Conservation (phyloP, 1,140 invertebrate genomes). For the Dreissena rostriformis region DNA sequence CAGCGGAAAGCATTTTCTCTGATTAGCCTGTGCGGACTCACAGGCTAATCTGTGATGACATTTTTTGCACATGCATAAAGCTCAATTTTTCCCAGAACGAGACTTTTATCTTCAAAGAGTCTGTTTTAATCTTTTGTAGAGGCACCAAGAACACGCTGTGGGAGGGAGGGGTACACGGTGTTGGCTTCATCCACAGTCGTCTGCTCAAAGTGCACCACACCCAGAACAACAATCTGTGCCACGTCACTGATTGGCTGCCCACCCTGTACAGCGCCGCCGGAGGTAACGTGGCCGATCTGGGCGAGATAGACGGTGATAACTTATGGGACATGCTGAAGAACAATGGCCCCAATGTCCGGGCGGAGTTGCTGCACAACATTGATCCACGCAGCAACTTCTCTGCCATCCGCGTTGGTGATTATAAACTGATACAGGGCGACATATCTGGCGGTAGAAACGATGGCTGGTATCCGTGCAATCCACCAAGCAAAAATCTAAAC, state of each 20-base stretch:
- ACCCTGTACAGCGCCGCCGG: constrained; percentile 85
- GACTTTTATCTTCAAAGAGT: too few relatives aligned
- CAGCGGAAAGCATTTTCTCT: too few relatives aligned
- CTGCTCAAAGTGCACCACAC: constrained; percentile 83
- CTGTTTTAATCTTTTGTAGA: constrained; percentile 57
- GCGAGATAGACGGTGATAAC: constrained; percentile 88
- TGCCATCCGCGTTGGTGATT: constrained; percentile 88
- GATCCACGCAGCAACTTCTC: constrained; percentile 89
- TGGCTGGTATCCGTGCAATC: constrained; percentile 71
- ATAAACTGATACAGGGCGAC: constrained; percentile 92
- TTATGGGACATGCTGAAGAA: constrained; percentile 88
- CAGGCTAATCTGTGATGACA: too few relatives aligned
- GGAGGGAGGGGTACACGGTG: constrained; percentile 93
- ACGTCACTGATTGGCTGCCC: constrained; percentile 94
- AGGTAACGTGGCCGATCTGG: constrained; percentile 78
- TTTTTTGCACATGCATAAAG: too few relatives aligned
- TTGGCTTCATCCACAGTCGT: constrained; percentile 91
- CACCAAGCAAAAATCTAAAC: constrained; percentile 1
- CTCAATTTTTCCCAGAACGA: too few relatives aligned
- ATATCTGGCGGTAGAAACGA: constrained; percentile 65
- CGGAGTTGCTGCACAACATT: constrained; percentile 92
- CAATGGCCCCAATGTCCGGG: constrained; percentile 85
- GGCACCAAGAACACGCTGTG: constrained; percentile 89
- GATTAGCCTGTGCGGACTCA: too few relatives aligned
- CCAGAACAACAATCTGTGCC: constrained; percentile 87